phyloP scores from a whole-genome alignment of 1,140 invertebrate species.

The Papilio glaucus region DNA sequence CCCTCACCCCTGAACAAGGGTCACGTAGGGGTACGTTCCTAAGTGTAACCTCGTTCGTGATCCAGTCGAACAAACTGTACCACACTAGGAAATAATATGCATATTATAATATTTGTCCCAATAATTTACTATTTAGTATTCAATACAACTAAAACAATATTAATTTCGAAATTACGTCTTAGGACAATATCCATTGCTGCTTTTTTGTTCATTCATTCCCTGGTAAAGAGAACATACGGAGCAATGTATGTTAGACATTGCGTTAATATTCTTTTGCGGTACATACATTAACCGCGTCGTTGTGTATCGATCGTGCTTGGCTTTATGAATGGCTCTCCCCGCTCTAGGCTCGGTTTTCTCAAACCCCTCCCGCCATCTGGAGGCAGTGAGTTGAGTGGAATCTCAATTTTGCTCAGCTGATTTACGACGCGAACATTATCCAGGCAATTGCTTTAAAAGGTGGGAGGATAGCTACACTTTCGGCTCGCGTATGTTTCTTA shows the following conservation, averaged over 20 bases:
- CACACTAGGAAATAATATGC: too few relatives aligned
- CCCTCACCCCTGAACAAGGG: too few relatives aligned
- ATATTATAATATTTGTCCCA: too few relatives aligned
- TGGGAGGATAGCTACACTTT: conserved; percentile 7
- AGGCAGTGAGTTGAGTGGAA: conserved; percentile 30
- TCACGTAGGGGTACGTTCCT: too few relatives aligned
- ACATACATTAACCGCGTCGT: conserved; percentile 50
- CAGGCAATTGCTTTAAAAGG: conserved; percentile 36
- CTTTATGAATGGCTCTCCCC: conserved; percentile 71
- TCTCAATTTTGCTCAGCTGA: conserved; percentile 43
- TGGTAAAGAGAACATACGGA: not conserved
- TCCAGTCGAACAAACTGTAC: too few relatives aligned
- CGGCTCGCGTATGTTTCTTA: not conserved
- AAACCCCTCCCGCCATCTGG: not conserved
- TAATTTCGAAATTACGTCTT: too few relatives aligned
- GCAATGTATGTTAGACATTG: conserved; percentile 15
- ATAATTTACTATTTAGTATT: too few relatives aligned
- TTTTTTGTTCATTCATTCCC: not conserved
- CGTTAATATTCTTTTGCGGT: conserved; percentile 2
- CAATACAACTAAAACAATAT: too few relatives aligned
- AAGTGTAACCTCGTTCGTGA: too few relatives aligned
- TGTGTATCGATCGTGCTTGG: conserved; percentile 70
- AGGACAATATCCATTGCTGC: not conserved
- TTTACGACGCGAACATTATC: conserved; percentile 38
- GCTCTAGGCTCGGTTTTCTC: not conserved